Evolutionary conservation across 2,113 vertebrate species (phyloP).

Genomic region (Dolichotis patagonum): DNA sequence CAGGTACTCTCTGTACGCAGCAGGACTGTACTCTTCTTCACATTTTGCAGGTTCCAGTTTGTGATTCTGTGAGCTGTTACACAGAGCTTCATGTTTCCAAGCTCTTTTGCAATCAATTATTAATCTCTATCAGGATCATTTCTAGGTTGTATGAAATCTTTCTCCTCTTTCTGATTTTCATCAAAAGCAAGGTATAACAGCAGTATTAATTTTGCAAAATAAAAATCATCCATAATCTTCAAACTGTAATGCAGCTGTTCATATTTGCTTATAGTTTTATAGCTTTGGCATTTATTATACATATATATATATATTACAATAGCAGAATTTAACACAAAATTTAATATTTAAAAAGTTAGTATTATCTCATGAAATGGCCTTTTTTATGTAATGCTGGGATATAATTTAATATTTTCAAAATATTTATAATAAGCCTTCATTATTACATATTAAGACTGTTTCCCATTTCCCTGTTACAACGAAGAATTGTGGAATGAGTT

Average conservation of each 20-base stretch:
- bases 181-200: background rate
- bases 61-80: conserved; percentile 20
- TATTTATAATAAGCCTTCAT: background rate
- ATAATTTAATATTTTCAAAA: background rate
- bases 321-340: background rate
- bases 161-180: background rate
- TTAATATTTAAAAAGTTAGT: background rate
- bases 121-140: conserved; percentile 50
- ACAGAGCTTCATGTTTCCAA: background rate
- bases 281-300: background rate
- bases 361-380: background rate
- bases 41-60: background rate
- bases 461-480: background rate
- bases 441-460: background rate
- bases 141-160: background rate
- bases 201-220: conserved; percentile 36
- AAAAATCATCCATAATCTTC: conserved; percentile 39
- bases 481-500: background rate
- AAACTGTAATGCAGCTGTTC: background rate
- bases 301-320: background rate
- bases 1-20: background rate
- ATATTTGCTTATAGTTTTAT: background rate
- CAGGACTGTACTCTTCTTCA: background rate
- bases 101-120: conserved; percentile 57
- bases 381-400: background rate